Base-by-base conservation (phyloP, 2,113 vertebrate species). In the Tyto alba region DNA sequence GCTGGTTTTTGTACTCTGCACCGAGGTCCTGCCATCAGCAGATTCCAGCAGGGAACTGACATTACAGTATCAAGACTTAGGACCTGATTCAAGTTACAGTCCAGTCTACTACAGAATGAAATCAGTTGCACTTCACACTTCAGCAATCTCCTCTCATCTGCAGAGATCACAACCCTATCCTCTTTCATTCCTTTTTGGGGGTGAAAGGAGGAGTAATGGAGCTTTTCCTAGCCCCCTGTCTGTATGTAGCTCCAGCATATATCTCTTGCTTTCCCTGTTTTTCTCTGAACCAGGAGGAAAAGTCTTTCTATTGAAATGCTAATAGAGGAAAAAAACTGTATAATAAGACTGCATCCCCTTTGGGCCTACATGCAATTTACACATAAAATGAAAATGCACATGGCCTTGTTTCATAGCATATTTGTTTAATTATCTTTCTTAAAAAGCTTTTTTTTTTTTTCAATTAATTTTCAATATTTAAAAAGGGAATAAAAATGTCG, bases 391-490 rank as follows among this genome's bases (percentile, higher is more conserved):
- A 98, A 98, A 98, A 93, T 96, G 95, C 95, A 96, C 92, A 75
- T 92, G 97, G 97, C 96, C 97, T 97, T 97, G 95, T 98, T 98
- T 97, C 97, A 88, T 95, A 95, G 94, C 95, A 92, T 98, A 98
- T 98, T 98, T 98, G 97, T 98, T 98, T 98, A 98, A 98, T 98
- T 98, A 98, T 97, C 96, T 90, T 92, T 93, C 90, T 98, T 98
- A 96, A 95, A 97, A 97, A 97, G 94, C 93, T 95, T 97, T 97
- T 97, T 97, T 98, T 92, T 95, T 97, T 97, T 97, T 97, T 98
- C 97, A 98, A 97, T 98, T 98, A 98, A 98, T 98, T 98, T 98
- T 97, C 97, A 98, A 97, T 98, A 98, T 98, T 98, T 98, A 96
- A 97, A 98, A 97, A 95, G 97, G 85, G 86, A 97, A 97, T 97